These are phyloP conservation scores for Paragorgia papillata DNA, from an alignment of 92 coral and sea anemone species.

Conservation along the genomic window DNA sequence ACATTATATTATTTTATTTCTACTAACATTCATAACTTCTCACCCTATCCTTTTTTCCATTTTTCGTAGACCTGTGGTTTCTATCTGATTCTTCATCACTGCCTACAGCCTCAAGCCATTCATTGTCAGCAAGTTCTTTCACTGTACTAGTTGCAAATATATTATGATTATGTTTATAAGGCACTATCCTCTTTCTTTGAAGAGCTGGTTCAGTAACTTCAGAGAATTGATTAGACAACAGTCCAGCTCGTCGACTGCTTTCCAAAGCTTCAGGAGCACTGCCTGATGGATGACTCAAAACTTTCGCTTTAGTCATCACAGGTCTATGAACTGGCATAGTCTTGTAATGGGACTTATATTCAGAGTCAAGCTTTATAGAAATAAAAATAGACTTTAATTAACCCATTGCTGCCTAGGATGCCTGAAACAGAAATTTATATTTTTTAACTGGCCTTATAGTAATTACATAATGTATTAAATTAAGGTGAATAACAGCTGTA, in stretches of 20 bases:
- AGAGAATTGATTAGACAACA: conserved; percentile 78
- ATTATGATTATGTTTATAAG: conserved; percentile 92
- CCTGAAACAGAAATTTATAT: too few species aligned
- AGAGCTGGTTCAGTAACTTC: conserved; percentile 85
- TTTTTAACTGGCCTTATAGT: too few species aligned
- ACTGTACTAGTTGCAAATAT: conserved; percentile 84
- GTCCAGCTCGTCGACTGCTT: conserved; percentile 89
- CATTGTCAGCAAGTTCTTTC: conserved; percentile 76
- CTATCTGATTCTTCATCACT: conserved; percentile 33
- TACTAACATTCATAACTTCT: too few species aligned
- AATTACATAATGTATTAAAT: too few species aligned
- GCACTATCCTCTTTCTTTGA: conserved; percentile 87
- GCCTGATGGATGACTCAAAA: conserved; percentile 68
- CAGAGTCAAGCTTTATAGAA: conserved; percentile 64
- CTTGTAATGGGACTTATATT: conserved; percentile 77
- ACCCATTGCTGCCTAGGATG: too few species aligned
- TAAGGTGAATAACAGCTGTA: too few species aligned
- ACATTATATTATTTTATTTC: too few species aligned
- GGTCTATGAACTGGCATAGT: conserved; percentile 79
- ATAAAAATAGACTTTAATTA: background rate
- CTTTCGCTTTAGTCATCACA: conserved; percentile 76
- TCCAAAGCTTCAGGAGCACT: conserved; percentile 62
- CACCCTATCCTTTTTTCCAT: background rate
- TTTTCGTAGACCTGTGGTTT: background rate
- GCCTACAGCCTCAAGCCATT: conserved; percentile 74